Conservation (phyloP, 2,113 vertebrate species). For the Leuciscus idus region DNA sequence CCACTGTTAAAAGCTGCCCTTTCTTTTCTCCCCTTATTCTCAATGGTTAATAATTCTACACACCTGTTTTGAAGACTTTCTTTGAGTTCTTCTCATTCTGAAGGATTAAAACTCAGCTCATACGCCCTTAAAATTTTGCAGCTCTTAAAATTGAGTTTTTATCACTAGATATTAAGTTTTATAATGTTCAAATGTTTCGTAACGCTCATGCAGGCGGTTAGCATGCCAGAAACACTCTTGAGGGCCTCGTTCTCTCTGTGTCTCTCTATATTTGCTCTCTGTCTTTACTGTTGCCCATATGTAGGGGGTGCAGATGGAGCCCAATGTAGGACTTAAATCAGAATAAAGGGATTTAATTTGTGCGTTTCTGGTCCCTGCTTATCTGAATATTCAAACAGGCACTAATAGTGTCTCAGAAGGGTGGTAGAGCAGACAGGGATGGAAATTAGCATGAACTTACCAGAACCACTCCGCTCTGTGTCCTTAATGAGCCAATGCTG, state of each 20-base stretch:
- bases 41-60: slow-evolving; percentile 10
- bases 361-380: slow-evolving; percentile 33
- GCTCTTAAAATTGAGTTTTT: slow-evolving; percentile 32
- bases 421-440: slow-evolving; percentile 26
- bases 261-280: slow-evolving; percentile 1
- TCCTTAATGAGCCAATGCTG: slow-evolving; percentile 60
- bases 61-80: slow-evolving; percentile 45
- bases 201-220: slow-evolving; percentile 19
- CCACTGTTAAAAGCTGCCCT: slow-evolving; percentile 59
- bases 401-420: slow-evolving; percentile 59
- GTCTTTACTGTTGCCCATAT: not conserved
- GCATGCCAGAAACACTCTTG: slow-evolving; percentile 25
- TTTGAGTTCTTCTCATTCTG: slow-evolving; percentile 9
- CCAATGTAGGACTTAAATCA: slow-evolving; percentile 33
- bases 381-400: slow-evolving; percentile 58
- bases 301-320: slow-evolving; percentile 24
- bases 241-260: slow-evolving; percentile 21
- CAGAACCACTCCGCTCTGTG: slow-evolving; percentile 52
- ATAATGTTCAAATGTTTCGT: slow-evolving; percentile 19
- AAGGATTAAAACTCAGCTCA: not conserved
- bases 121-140: not conserved
- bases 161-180: slow-evolving; percentile 35
- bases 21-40: slow-evolving; percentile 40
- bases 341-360: slow-evolving; percentile 44
- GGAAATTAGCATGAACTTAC: slow-evolving; percentile 60